Conservation (phyloP, 1,140 invertebrate genomes). For the roundworm (Caenorhabditis elegans) region DNA sequence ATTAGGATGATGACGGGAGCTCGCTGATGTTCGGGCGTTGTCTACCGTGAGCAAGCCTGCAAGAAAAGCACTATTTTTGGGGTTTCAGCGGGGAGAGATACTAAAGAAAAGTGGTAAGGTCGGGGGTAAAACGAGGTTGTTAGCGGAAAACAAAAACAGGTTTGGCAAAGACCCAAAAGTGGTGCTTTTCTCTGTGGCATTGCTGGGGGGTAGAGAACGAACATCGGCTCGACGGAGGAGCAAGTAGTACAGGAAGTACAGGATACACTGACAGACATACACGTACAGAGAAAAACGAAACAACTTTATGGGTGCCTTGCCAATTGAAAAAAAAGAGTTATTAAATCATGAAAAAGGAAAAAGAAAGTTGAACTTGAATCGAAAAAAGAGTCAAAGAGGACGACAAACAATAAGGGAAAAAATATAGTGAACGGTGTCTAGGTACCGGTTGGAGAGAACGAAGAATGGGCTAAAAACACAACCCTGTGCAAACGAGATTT, state of each 20-base stretch:
- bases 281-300: neutral
- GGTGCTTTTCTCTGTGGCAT: too few relatives aligned
- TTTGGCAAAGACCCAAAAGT: too few relatives aligned
- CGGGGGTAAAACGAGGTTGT: neutral
- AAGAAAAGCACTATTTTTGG: conserved; percentile 8
- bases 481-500: neutral
- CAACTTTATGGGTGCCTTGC: conserved; percentile 8
- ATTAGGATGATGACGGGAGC: neutral
- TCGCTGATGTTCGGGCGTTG: too few relatives aligned
- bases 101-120: neutral
- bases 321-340: neutral
- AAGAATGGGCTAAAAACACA: neutral
- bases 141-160: neutral
- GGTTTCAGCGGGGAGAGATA: neutral
- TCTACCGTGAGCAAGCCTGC: neutral
- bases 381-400: too few relatives aligned
- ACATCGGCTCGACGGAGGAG: too few relatives aligned
- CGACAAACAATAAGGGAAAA: too few relatives aligned
- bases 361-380: too few relatives aligned
- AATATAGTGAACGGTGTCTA: neutral
- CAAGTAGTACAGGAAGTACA: too few relatives aligned
- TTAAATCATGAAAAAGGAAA: neutral
- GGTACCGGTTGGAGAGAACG: neutral
- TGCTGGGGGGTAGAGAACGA: too few relatives aligned
- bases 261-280: neutral